Percentiles rank a stretch among this genome's conserved stretches.
Evolutionary conservation across 2,888 invertebrate genomes (phyloP).

Genomic region (Pterostichus madidus): DNA sequence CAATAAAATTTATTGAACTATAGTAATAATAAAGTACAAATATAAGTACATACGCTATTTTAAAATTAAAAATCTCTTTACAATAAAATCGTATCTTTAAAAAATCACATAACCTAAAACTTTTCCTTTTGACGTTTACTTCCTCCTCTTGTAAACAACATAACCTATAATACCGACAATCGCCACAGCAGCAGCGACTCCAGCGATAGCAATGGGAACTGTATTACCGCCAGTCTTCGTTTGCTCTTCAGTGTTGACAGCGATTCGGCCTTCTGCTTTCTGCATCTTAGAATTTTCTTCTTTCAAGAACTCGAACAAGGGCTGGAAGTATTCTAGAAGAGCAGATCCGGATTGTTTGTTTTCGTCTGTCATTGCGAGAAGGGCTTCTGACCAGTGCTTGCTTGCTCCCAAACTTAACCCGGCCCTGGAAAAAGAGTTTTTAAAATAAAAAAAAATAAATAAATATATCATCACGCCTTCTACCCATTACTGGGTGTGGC

Average conservation of each 20-base stretch:
- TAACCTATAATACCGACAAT: constrained; percentile 24
- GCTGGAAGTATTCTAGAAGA: constrained; percentile 81
- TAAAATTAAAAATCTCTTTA: constrained; percentile 45
- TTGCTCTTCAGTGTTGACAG: background rate
- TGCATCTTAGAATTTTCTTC: constrained; percentile 76
- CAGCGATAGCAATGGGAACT: constrained; percentile 31
- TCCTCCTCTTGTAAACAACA: constrained; percentile 27
- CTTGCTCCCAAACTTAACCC: constrained; percentile 78
- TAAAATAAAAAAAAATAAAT: no score
- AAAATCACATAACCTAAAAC: constrained; percentile 29
- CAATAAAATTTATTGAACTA: constrained; percentile 39
- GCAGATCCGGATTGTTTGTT: constrained; percentile 79
- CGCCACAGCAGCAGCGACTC: constrained; percentile 7
- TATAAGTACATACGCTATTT: constrained; percentile 47
- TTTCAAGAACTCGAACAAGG: constrained; percentile 79
- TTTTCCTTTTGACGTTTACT: background rate
- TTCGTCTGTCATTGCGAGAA: constrained; percentile 80
- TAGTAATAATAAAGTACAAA: constrained; percentile 35
- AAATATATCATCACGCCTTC: no score
- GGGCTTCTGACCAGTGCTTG: constrained; percentile 80
- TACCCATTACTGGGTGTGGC: no score
- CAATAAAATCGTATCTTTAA: background rate
- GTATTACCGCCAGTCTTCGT: background rate
- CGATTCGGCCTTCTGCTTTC: background rate
- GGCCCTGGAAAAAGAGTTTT: constrained; percentile 74